These are phyloP conservation scores for Saccostrea echinata DNA, from an alignment of 1,140 invertebrate species.

Conservation along the genomic window DNA sequence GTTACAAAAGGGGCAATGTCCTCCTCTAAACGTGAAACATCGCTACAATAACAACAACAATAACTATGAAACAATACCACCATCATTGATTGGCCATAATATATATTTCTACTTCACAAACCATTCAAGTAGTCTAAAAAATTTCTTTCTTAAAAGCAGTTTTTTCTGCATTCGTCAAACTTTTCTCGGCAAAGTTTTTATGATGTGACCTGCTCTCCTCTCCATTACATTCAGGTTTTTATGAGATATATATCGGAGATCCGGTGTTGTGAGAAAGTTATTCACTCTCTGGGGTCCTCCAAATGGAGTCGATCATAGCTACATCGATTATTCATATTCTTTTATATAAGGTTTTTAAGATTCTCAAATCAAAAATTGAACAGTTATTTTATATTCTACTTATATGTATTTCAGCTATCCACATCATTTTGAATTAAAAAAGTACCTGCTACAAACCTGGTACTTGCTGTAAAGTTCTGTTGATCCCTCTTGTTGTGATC, in stretches of 20 bases:
- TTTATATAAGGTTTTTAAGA: too few relatives aligned
- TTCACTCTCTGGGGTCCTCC: constrained; percentile 11
- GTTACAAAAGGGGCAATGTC: not conserved
- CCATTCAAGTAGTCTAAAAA: not conserved
- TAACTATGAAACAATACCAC: not conserved
- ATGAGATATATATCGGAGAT: not conserved
- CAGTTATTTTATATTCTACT: too few relatives aligned
- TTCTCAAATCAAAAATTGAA: too few relatives aligned
- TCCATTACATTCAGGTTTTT: constrained; percentile 11
- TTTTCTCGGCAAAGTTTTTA: constrained; percentile 5
- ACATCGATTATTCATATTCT: too few relatives aligned
- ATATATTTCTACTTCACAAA: not conserved
- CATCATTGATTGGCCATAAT: not conserved
- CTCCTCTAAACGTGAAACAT: not conserved
- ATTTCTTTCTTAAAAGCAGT: not conserved
- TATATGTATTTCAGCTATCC: too few relatives aligned
- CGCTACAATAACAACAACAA: not conserved
- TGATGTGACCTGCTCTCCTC: not conserved
- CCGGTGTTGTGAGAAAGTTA: not conserved
- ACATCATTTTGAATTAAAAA: too few relatives aligned
- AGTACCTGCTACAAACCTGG: too few relatives aligned
- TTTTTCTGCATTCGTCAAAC: not conserved
- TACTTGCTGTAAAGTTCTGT: too few relatives aligned
- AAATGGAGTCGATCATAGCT: too few relatives aligned
- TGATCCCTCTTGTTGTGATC: too few relatives aligned